Conservation (phyloP, 1,140 invertebrate species). For the Pissodes strobi region DNA sequence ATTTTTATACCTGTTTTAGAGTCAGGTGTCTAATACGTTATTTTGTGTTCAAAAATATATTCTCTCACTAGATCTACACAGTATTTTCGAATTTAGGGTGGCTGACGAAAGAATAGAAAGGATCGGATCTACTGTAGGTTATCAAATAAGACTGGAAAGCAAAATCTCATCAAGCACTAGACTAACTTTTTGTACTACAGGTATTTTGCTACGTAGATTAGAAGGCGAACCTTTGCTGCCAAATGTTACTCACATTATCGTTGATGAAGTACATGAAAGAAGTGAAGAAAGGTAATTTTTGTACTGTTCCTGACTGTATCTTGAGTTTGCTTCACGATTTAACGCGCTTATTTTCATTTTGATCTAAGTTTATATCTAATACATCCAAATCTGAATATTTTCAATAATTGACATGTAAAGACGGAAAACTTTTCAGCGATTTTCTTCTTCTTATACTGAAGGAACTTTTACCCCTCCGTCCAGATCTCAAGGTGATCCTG, state of each 20-base stretch:
- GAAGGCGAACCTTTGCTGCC: conserved; percentile 72
- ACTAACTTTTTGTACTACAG: conserved; percentile 88
- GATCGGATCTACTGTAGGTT: conserved; percentile 82
- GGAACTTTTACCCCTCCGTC: conserved; percentile 68
- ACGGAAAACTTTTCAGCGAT: conserved; percentile 64
- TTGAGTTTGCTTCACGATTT: too few species aligned
- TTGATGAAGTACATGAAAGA: conserved; percentile 93
- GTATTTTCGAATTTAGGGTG: too few species aligned
- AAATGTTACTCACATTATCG: conserved; percentile 76
- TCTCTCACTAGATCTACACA: too few species aligned
- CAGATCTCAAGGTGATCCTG: conserved; percentile 78
- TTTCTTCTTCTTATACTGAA: conserved; percentile 81
- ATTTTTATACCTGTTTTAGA: too few species aligned
- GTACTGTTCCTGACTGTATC: too few species aligned
- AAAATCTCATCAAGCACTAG: conserved; percentile 78
- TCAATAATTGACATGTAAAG: too few species aligned
- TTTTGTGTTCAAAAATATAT: too few species aligned
- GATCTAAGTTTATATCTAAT: too few species aligned
- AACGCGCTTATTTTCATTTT: too few species aligned
- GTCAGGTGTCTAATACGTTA: too few species aligned
- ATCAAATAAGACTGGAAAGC: conserved; percentile 81
- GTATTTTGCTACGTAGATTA: conserved; percentile 82
- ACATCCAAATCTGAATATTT: too few species aligned
- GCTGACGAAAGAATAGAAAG: conserved; percentile 82
- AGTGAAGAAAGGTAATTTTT: conserved; percentile 73